Base-by-base conservation (phyloP, 92 coral and sea anemone species). In the Paragorgia papillata region DNA sequence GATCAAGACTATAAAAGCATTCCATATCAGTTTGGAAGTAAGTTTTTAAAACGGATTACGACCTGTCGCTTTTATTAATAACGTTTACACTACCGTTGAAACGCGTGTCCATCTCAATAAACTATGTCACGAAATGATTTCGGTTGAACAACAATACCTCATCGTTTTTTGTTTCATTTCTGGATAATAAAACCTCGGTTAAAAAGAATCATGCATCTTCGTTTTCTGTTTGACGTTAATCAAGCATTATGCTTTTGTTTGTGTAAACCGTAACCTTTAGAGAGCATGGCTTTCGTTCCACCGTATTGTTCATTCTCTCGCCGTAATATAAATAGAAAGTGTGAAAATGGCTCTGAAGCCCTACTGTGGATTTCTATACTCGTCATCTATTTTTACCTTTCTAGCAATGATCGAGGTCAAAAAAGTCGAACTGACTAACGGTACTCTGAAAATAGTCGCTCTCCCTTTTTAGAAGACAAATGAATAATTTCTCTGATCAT, bases 341-440 rank as follows among this genome's bases (percentile, higher is more conserved):
- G 10, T 37, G 43, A 57, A 66, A 18, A 66, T 20, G 51, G 13
- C 28, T 31, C 56, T 29, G 50, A 18, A 3, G 48, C 34, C 26
- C 34, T 66, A 66, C 54, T 40, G 41, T 66, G 51, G 48, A 40
- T 33, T 43, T 39, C 19, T n/a, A n/a, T n/a, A 22, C 22, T 19
- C 20, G n/a, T 33, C 43, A 62, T 31, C 39, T 39, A 39, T 41
- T 19, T 25, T 39, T 34, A 34, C 48, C 55, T 35, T 46, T 46
- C 7, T 46, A 28, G 64, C 10, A 64, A 54, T 55, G 35, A 71
- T 27, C 27, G 35, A 71, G 78, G 78, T 71, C 78, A 53, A 71
- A 69, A 68, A 24, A 22, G 73, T 26, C 62, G 62, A 56, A 56
- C 53, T 37, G 5, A 27, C n/a, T 71, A 71, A 71, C 78, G 78